These are phyloP conservation scores for Agelastica alni DNA, from an alignment of 2,888 invertebrate species.

Conservation along the genomic window DNA sequence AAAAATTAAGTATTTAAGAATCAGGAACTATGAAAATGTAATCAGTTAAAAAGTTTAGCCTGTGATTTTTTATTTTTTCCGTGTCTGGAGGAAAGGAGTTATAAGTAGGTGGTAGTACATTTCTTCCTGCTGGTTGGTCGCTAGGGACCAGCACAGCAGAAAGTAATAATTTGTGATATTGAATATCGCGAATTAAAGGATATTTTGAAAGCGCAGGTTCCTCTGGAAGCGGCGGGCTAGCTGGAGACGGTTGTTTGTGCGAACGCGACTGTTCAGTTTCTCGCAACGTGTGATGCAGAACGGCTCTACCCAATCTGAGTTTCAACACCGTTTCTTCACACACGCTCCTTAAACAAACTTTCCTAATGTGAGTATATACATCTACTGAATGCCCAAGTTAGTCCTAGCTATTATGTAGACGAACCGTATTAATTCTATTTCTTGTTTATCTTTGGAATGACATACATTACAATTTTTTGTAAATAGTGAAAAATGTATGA, in stretches of 20 bases:
- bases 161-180: conserved; percentile 32
- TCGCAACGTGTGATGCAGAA: conserved; percentile 23
- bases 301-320: conserved; percentile 15
- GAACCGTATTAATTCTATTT: not conserved
- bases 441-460: too few relatives aligned
- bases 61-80: too few relatives aligned
- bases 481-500: too few relatives aligned
- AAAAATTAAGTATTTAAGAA: too few relatives aligned
- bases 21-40: too few relatives aligned
- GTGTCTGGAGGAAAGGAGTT: too few relatives aligned
- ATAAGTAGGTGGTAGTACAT: too few relatives aligned
- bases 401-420: not conserved
- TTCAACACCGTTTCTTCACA: not conserved
- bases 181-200: conserved; percentile 33
- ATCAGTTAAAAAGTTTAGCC: too few relatives aligned
- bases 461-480: too few relatives aligned
- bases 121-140: conserved; percentile 7
- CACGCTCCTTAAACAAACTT: conserved; percentile 1
- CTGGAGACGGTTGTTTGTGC: conserved; percentile 28
- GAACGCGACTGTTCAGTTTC: conserved; percentile 28
- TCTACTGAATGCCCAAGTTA: not conserved
- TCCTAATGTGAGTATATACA: conserved; percentile 1
- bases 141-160: conserved; percentile 5
- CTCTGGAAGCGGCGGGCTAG: conserved; percentile 33
- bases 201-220: conserved; percentile 34